These are phyloP conservation scores for Aradophagus sp. DNA, from an alignment of 1,140 invertebrate genomes.

Conservation along the genomic window DNA sequence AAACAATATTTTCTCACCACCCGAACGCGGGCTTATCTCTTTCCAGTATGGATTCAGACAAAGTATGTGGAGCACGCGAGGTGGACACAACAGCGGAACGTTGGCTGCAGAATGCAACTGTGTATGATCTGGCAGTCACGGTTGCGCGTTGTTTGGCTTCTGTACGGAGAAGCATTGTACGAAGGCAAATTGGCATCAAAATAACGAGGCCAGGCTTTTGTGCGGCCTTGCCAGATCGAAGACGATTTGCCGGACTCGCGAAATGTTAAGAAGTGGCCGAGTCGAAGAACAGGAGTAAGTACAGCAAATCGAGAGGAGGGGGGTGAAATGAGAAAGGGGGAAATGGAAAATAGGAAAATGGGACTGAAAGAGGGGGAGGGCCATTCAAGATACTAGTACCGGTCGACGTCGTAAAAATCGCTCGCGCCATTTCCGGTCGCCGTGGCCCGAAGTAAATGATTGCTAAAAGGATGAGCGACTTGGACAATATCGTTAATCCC, in stretches of 20 bases:
- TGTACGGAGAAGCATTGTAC: constrained; percentile 72
- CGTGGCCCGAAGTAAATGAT: constrained; percentile 38
- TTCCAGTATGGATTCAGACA: no score
- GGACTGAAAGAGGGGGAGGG: not conserved
- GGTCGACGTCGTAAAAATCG: constrained; percentile 43
- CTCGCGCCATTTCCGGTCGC: constrained; percentile 52
- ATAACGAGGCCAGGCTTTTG: constrained; percentile 61
- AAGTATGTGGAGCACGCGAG: no score
- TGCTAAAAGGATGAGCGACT: constrained; percentile 42
- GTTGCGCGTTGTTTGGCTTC: constrained; percentile 66
- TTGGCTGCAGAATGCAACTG: constrained; percentile 69
- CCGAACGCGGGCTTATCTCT: no score
- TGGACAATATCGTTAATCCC: constrained; percentile 55
- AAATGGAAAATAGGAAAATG: constrained; percentile 1
- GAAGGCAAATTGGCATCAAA: constrained; percentile 68
- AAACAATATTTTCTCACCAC: no score
- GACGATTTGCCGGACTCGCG: no score
- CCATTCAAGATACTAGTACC: no score
- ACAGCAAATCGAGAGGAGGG: no score
- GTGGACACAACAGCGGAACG: no score
- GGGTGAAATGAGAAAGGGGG: no score
- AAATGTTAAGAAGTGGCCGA: no score
- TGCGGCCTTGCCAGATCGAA: constrained; percentile 14
- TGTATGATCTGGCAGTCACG: constrained; percentile 53
- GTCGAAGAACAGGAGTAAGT: no score